Conservation (phyloP, 2,888 invertebrate genomes). For the Xanthostigma xanthostigma region DNA sequence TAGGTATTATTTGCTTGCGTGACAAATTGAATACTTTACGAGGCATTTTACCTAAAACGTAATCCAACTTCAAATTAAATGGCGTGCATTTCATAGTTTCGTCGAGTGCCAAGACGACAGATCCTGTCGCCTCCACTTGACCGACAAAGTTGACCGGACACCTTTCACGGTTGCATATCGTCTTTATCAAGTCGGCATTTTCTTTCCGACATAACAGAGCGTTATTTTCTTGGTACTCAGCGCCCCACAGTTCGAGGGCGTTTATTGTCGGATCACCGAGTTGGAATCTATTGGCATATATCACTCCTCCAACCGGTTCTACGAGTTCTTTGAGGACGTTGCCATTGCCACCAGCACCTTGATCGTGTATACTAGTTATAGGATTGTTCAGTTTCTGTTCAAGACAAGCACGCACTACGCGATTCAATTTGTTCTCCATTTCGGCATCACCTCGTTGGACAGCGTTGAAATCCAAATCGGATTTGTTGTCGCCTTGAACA, state of each 20-base stretch:
- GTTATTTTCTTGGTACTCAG: constrained; percentile 94
- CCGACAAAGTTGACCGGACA: constrained; percentile 91
- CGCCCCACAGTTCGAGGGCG: constrained; percentile 91
- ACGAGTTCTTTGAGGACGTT: constrained; percentile 95
- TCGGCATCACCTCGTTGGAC: constrained; percentile 96
- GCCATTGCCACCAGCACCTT: constrained; percentile 97
- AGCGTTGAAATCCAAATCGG: constrained; percentile 86
- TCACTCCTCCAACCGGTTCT: constrained; percentile 86
- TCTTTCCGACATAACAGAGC: constrained; percentile 66
- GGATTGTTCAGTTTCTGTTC: constrained; percentile 75
- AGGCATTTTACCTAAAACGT: constrained; percentile 81
- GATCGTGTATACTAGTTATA: constrained; percentile 91
- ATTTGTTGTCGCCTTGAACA: constrained; percentile 75
- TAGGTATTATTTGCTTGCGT: constrained; percentile 19
- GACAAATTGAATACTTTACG: constrained; percentile 43
- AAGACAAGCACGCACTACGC: constrained; percentile 82
- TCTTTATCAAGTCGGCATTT: constrained; percentile 44
- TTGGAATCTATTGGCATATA: constrained; percentile 72
- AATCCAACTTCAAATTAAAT: constrained; percentile 76
- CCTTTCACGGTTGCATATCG: constrained; percentile 72
- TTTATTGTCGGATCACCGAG: constrained; percentile 91
- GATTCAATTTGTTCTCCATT: constrained; percentile 95
- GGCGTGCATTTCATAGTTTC: constrained; percentile 43
- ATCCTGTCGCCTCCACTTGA: constrained; percentile 75
- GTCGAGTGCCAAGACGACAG: constrained; percentile 51